Evolutionary conservation across 2,113 vertebrate species (phyloP), one percentile per base, ranked within the genome.

Genomic region (Anguilla japonica): DNA sequence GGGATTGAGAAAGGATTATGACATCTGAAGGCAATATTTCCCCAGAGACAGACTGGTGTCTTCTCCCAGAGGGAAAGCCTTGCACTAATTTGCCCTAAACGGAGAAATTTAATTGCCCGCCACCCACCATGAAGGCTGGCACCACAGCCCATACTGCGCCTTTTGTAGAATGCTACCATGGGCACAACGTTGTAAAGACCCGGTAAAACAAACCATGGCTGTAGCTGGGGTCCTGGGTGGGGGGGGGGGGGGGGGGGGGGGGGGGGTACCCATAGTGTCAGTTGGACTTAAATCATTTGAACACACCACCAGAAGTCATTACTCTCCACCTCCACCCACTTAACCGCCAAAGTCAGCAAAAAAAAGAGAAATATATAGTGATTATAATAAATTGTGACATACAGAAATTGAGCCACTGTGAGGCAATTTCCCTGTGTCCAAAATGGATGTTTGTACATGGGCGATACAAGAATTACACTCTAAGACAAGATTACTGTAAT

Each of bases 71-170:
- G 80, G 80, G 26, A 50, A n/a, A 34, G 46, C 1, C 60, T 26
- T 9, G 7, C 34, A 41, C 2, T 81, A 81, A 41, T 41, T 41
- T 22, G 8, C 34, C 80, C 26, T 82, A 15, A 82, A 82, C 3
- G 40, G 81, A 50, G 20, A 82, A 22, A 14, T n/a, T 43, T 13
- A 46, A 82, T 22, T 43, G 81, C 5, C 20, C 2, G 26, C 81
- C 81, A 50, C 41, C 41, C 81, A 82, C 81, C 41, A n/a, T 82
- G 81, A n/a, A 50, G 22, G 41, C 22, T 53, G 43, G 81, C 81
- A 82, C 22, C 81, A 82, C 14, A 1, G 46, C 18, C 41, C 13
- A 6, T 82, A 18, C 43, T n/a, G 81, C 53, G 5, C 26, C 22
- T 53, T 82, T 43, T 16, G 40, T 22, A 11, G 40, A 43, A 41